Percentiles rank a stretch among this genome's conserved stretches.
These are phyloP conservation scores for Ceyx margarethae DNA, from an alignment of 2,113 vertebrate species.

Conservation along the genomic window DNA sequence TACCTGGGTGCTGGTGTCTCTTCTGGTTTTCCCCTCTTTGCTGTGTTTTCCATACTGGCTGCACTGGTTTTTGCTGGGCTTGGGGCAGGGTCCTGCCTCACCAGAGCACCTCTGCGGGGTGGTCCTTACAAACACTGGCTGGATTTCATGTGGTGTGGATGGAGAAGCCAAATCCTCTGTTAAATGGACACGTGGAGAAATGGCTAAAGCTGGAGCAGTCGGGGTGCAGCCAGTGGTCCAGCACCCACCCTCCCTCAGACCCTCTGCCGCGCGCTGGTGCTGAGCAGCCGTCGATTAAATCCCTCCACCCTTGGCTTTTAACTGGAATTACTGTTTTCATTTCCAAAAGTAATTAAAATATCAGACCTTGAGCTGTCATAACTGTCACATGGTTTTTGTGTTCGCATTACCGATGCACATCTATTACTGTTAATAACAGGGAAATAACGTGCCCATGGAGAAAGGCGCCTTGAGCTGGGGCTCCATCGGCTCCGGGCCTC, in stretches of 20 bases:
- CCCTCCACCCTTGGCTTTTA: slow-evolving; percentile 9
- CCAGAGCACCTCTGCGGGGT: accelerated
- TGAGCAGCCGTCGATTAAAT: not conserved
- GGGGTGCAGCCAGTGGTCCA: not conserved
- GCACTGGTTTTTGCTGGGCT: not conserved
- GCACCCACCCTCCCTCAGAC: not conserved
- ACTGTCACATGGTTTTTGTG: slow-evolving; percentile 36
- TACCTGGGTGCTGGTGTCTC: accelerated
- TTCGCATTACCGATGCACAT: not conserved
- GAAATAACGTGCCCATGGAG: not conserved
- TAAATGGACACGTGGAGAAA: accelerated
- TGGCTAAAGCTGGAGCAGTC: accelerated
- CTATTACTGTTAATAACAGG: not conserved
- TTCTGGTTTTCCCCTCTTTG: not conserved
- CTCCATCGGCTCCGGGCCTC: accelerated
- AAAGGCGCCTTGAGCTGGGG: not conserved
- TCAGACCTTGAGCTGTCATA: slow-evolving; percentile 45
- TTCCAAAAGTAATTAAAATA: slow-evolving; percentile 58
- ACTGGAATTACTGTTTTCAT: slow-evolving; percentile 54
- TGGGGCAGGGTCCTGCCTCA: not conserved
- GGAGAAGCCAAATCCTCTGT: not conserved
- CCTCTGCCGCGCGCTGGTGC: not conserved
- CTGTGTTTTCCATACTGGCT: not conserved
- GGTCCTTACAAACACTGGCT: accelerated
- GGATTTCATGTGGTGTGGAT: not conserved